These are phyloP conservation scores for Montipora sp. DNA, from an alignment of 64 coral and sea anemone genomes.

Conservation along the genomic window DNA sequence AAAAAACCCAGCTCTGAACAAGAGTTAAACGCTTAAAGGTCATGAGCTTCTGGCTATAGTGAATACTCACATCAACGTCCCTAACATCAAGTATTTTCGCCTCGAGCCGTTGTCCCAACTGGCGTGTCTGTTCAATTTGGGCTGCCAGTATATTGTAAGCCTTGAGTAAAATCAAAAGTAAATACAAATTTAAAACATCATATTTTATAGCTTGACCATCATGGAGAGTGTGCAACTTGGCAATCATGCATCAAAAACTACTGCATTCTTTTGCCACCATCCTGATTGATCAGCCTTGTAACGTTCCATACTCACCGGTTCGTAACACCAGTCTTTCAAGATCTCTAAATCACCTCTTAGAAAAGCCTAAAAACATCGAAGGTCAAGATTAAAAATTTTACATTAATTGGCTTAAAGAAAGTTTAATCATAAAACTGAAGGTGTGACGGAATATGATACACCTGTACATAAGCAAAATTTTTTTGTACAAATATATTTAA, in stretches of 20 bases:
- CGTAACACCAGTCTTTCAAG: constrained; percentile 99
- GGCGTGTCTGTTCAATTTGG: constrained; percentile 94
- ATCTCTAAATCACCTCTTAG: constrained; percentile 90
- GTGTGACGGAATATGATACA: no score
- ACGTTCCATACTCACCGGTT: constrained; percentile 66
- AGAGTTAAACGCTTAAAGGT: no score
- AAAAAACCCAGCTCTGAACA: no score
- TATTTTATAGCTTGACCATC: no score
- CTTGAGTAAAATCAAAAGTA: constrained; percentile 32
- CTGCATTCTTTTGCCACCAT: background rate
- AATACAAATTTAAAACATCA: background rate
- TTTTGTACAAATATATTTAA: no score
- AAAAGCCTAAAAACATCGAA: constrained; percentile 67
- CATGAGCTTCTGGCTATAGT: background rate
- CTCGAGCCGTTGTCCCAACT: constrained; percentile 87
- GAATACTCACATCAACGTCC: constrained; percentile 94
- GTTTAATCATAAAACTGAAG: no score
- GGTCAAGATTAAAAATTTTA: background rate
- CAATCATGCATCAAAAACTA: background rate
- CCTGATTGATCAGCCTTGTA: background rate
- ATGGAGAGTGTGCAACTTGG: no score
- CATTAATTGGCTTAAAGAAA: no score
- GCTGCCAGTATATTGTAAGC: constrained; percentile 95
- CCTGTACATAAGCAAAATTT: no score
- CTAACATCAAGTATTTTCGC: constrained; percentile 96